Percentiles rank a stretch among this genome's conserved stretches.
phyloP scores from a whole-genome alignment of 1,140 invertebrate genomes.

The Drosophila subobscura region DNA sequence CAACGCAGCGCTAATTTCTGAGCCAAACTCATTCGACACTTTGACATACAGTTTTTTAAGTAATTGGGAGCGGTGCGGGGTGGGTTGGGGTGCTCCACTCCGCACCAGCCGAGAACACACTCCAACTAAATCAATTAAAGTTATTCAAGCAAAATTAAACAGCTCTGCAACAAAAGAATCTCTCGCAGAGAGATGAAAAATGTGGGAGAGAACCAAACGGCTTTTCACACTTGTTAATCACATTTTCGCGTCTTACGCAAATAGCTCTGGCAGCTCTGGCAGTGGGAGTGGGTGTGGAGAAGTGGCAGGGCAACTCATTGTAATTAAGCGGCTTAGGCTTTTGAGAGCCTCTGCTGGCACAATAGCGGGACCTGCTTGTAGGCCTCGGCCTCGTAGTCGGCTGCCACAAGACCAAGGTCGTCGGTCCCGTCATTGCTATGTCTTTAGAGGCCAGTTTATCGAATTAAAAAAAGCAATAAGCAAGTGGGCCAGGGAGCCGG shows the following conservation, averaged over 20 bases:
- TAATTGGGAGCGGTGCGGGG: slow-evolving; percentile 31
- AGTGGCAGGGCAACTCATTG: slow-evolving; percentile 53
- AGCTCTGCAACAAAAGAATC: slow-evolving; percentile 33
- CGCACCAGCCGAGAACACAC: slow-evolving; percentile 14
- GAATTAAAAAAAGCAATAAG: slow-evolving; percentile 74
- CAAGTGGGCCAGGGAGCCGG: slow-evolving; percentile 1
- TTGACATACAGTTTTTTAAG: slow-evolving; percentile 60
- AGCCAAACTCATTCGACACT: slow-evolving; percentile 52
- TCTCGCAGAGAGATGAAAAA: slow-evolving; percentile 47
- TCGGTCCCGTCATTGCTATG: slow-evolving; percentile 23
- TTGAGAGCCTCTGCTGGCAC: slow-evolving; percentile 55
- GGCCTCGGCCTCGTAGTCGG: slow-evolving; percentile 41
- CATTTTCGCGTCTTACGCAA: slow-evolving; percentile 81
- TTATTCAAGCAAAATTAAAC: slow-evolving; percentile 74
- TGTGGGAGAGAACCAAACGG: slow-evolving; percentile 45
- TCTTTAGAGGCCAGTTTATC: slow-evolving; percentile 78
- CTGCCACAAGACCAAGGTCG: slow-evolving; percentile 65
- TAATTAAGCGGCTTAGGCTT: slow-evolving; percentile 78
- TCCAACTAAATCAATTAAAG: slow-evolving; percentile 77
- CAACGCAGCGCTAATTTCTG: slow-evolving; percentile 46
- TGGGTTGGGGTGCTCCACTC: neutral
- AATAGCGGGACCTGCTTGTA: slow-evolving; percentile 71
- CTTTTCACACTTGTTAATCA: slow-evolving; percentile 82
- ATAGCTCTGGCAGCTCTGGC: slow-evolving; percentile 57
- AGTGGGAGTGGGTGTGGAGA: neutral